Conservation (phyloP, 2,888 invertebrate genomes). For the Ichneumoninae sp. region DNA sequence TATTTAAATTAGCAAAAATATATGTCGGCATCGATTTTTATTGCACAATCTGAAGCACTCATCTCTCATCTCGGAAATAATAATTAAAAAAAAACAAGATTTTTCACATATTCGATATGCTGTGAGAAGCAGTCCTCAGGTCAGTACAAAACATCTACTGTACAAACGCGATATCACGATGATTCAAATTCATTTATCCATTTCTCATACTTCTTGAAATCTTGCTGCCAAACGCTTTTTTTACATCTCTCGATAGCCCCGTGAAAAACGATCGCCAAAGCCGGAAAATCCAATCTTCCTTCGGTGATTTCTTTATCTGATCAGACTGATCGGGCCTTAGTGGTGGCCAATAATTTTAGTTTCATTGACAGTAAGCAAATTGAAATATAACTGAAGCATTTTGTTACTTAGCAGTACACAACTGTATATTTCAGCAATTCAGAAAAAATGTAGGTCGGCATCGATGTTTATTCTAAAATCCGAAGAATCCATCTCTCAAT, state of each 20-base stretch:
- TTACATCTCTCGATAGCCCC: conserved; percentile 98
- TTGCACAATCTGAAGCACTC: not conserved
- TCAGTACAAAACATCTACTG: not conserved
- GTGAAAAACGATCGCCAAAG: conserved; percentile 95
- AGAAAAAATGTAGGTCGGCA: no score
- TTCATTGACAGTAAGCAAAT: no score
- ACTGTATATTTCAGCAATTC: no score
- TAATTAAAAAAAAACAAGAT: not conserved
- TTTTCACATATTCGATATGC: not conserved
- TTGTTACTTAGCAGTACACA: no score
- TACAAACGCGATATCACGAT: conserved; percentile 87
- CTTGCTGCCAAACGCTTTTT: conserved; percentile 97
- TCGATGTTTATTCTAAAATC: no score
- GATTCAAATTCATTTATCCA: conserved; percentile 99
- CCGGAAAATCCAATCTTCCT: conserved; percentile 98
- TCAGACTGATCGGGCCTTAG: conserved; percentile 87
- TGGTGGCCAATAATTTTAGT: no score
- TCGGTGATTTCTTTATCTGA: conserved; percentile 96
- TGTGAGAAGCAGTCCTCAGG: not conserved
- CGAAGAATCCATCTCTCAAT: no score
- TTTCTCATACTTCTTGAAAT: conserved; percentile 96
- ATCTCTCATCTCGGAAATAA: not conserved
- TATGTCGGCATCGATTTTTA: not conserved
- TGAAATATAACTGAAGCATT: no score
- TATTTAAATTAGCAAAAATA: not conserved